Percentiles rank a stretch among this genome's conserved stretches.
Evolutionary conservation across 2,797 vertebrate species (phyloP).

Genomic region (Sebastes kiyomatsui): DNA sequence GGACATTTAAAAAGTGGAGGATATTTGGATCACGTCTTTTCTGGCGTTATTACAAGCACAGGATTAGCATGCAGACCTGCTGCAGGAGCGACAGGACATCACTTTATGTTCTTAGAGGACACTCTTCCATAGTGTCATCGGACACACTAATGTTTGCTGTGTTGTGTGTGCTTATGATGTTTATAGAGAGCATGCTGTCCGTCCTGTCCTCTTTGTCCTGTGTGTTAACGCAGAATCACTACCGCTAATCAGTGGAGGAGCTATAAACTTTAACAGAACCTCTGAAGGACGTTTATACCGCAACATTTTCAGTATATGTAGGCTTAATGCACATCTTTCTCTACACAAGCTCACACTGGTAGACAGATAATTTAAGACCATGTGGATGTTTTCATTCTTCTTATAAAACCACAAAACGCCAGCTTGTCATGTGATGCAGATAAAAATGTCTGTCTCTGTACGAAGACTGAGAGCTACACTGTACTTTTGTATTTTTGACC

Average conservation of each 20-base stretch:
- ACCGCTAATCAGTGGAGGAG: constrained; percentile 7
- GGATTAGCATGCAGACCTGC: constrained; percentile 43
- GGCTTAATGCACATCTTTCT: neutral
- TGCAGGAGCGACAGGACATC: neutral
- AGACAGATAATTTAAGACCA: neutral
- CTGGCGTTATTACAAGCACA: constrained; percentile 20
- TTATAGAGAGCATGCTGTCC: neutral
- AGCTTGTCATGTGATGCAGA: neutral
- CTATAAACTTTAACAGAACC: constrained; percentile 5
- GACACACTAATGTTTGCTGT: neutral
- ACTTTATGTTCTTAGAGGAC: constrained; percentile 19
- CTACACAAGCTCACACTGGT: neutral
- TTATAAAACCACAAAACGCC: neutral
- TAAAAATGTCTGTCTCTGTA: neutral
- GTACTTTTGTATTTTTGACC: neutral
- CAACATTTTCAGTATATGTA: neutral
- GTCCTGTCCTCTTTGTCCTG: constrained; percentile 31
- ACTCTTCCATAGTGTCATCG: neutral
- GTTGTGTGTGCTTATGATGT: neutral
- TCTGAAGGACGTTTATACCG: constrained; percentile 32
- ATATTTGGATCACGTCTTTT: constrained; percentile 31
- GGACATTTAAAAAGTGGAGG: neutral
- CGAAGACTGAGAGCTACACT: neutral
- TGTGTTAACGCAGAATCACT: neutral
- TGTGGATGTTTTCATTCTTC: neutral